These are phyloP conservation scores for Spinus olivaceus DNA, from an alignment of 2,797 vertebrate genomes.

Conservation along the genomic window DNA sequence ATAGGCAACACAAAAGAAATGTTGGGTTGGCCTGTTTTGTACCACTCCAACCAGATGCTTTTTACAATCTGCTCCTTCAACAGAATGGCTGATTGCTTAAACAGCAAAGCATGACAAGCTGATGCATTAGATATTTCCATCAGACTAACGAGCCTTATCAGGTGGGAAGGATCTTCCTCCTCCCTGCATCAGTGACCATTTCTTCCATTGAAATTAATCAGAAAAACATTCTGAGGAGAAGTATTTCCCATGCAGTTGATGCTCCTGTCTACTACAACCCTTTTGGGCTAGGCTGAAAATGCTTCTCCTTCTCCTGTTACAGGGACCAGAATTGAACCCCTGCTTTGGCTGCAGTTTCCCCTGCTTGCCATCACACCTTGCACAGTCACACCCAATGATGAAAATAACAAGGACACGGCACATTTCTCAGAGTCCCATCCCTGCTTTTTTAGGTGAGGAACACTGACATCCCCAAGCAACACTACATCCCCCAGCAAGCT, in stretches of 20 bases:
- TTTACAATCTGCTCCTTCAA: background rate
- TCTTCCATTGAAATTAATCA: background rate
- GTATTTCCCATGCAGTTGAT: background rate
- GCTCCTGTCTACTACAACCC: background rate
- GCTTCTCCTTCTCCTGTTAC: fast-evolving
- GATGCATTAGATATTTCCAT: background rate
- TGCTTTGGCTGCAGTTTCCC: background rate
- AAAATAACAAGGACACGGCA: background rate
- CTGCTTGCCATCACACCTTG: background rate
- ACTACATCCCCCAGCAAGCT: background rate
- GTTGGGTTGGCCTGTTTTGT: background rate
- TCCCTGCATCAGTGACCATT: background rate
- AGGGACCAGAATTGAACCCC: background rate
- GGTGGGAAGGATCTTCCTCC: background rate
- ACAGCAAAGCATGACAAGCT: background rate
- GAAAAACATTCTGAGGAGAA: background rate
- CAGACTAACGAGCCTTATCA: fast-evolving
- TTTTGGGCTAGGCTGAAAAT: background rate
- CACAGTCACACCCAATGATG: background rate
- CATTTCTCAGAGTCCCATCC: background rate
- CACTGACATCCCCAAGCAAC: background rate
- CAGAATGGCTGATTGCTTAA: background rate
- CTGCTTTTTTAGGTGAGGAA: background rate
- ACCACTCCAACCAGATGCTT: background rate
- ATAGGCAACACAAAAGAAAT: background rate